These are phyloP conservation scores for Dromaius novaehollandiae DNA, from an alignment of 2,113 vertebrate genomes.

Conservation along the genomic window DNA sequence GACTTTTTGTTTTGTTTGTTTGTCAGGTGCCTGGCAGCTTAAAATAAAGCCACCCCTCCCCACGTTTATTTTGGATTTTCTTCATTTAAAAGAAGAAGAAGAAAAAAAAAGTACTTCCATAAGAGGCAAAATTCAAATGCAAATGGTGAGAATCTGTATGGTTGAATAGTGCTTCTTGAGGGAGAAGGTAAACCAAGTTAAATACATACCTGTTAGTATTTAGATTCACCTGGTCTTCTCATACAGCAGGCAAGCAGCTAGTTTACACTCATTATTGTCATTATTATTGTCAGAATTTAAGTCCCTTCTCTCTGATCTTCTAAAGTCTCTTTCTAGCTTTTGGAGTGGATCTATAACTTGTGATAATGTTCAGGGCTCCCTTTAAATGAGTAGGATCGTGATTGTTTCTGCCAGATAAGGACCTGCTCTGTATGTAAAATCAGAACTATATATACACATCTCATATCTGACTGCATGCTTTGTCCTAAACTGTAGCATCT, in stretches of 20 bases:
- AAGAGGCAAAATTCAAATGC: neutral
- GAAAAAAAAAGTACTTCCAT: neutral
- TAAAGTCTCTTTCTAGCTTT: neutral
- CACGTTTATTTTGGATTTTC: neutral
- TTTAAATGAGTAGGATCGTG: neutral
- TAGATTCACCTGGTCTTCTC: neutral
- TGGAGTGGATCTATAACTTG: neutral
- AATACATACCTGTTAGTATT: neutral
- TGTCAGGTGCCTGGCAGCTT: no score
- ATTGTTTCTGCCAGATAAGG: neutral
- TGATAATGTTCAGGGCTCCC: neutral
- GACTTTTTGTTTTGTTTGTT: no score
- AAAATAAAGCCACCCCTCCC: neutral
- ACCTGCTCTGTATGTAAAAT: neutral
- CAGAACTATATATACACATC: neutral
- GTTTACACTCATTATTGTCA: neutral
- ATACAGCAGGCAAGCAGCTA: neutral
- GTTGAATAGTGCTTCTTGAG: neutral
- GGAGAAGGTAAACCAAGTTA: neutral
- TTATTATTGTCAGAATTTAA: neutral
- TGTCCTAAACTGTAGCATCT: neutral
- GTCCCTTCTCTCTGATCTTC: neutral
- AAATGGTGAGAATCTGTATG: neutral
- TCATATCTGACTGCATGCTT: neutral
- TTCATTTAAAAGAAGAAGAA: neutral